phyloP scores from a whole-genome alignment of 2,797 vertebrate genomes.

The Cephalopachus bancanus region DNA sequence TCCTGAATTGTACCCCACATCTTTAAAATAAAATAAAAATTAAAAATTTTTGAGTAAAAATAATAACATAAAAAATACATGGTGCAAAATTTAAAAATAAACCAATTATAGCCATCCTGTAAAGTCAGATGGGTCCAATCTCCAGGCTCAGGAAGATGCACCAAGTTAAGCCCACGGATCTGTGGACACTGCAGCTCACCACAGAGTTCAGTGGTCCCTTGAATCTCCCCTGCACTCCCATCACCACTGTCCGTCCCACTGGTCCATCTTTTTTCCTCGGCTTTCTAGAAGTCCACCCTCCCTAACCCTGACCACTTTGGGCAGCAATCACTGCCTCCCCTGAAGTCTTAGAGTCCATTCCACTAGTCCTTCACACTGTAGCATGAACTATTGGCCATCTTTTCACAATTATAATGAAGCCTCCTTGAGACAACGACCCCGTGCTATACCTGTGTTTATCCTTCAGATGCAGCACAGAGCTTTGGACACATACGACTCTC shows the following conservation, averaged over 20 bases:
- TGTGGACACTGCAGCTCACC: neutral
- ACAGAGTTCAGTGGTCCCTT: rapidly evolving
- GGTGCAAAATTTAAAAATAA: too few species aligned
- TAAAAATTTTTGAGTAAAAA: too few species aligned
- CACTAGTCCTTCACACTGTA: neutral
- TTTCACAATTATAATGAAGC: neutral
- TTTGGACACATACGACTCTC: neutral
- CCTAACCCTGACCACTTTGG: neutral
- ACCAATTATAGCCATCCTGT: neutral
- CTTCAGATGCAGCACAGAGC: neutral
- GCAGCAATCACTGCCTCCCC: neutral
- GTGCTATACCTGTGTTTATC: neutral
- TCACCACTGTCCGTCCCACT: too few species aligned
- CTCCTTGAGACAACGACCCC: neutral
- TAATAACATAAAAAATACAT: too few species aligned
- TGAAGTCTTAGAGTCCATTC: neutral
- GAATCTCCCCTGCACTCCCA: rapidly evolving
- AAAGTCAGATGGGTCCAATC: neutral
- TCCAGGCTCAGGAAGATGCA: neutral
- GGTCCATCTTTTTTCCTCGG: neutral
- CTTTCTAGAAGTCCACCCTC: neutral
- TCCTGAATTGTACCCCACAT: too few species aligned
- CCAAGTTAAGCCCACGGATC: neutral
- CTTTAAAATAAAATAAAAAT: too few species aligned
- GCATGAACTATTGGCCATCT: neutral